Base-by-base conservation (phyloP, 2,797 vertebrate species). In the Pangasius mekongensis region DNA sequence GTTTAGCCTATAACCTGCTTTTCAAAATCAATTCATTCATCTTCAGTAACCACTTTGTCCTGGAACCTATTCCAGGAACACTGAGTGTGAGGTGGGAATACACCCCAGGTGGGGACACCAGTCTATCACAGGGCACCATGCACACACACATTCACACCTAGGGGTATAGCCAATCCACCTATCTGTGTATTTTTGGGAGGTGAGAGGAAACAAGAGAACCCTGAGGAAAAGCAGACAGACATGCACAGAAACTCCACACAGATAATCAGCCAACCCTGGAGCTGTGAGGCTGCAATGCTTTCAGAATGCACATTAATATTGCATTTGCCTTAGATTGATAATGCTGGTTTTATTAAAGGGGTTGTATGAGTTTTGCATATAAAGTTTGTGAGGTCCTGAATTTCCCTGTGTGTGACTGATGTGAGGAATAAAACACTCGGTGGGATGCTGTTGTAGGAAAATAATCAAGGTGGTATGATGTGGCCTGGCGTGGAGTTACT, bases 221-320 rank as follows among this genome's bases (percentile, higher is more conserved):
- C 49, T 33, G 27, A 33, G 76, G 76, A 33, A 52, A 52, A 11
- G 47, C 47, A n/a, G 14, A n/a, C 27, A 49, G 13, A 82, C 33
- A 43, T 62, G 20, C 36, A 39, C 33, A 60, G 58, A 62, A 39
- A 43, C 36, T 62, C 80, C 56, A 81, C 22, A 64, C 20, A 81
- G 30, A 60, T 81, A 60, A 81, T 77, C 20, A 36, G n/a, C 52
- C 49, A 11, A 81, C 22, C 80, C 80, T 82, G 36, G 22, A 64
- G 58, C 80, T 82, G 14, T 83, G 58, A n/a, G 24, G 36, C 33
- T 62, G 39, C 58, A 64, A n/a, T 64, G 13, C 14, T 64, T 64
- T 47, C 81, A 64, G 24, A 60, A 27, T 39, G 13, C 36, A 36
- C 62, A 85, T 85, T 78, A 85, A 88, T 85, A 88, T 88, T 84